Percentiles rank a stretch among this genome's conserved stretches.
These are phyloP conservation scores for Catamblyrhynchus diadema DNA, from an alignment of 2,797 vertebrate genomes.

Conservation along the genomic window DNA sequence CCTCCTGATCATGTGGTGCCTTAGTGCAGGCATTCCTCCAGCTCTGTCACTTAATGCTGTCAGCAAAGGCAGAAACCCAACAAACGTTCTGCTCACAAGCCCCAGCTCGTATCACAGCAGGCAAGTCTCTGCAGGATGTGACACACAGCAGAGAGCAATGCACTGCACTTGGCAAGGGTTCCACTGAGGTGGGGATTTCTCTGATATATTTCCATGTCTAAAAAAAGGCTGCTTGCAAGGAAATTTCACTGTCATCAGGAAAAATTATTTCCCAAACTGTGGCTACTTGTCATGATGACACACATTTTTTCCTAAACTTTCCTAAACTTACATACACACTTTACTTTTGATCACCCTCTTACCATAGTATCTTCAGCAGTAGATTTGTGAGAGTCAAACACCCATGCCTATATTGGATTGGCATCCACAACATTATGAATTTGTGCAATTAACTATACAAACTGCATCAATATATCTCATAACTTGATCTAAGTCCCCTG, in stretches of 20 bases:
- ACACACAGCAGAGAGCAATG: neutral
- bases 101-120: neutral
- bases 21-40: neutral
- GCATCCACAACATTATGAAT: neutral
- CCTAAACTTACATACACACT: neutral
- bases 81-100: neutral
- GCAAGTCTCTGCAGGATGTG: constrained; percentile 1
- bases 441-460: neutral
- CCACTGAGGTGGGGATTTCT: neutral
- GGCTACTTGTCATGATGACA: neutral
- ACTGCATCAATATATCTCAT: neutral
- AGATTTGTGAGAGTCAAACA: neutral
- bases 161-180: neutral
- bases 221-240: neutral
- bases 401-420: neutral
- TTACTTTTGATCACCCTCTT: neutral
- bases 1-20: neutral
- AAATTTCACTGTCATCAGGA: neutral
- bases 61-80: neutral
- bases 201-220: neutral
- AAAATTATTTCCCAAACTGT: neutral
- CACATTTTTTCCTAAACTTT: neutral
- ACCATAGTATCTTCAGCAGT: neutral
- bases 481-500: neutral
- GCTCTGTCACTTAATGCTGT: neutral